These are phyloP conservation scores for Drosophila neutralis DNA, from an alignment of 2,888 invertebrate species.

Conservation along the genomic window DNA sequence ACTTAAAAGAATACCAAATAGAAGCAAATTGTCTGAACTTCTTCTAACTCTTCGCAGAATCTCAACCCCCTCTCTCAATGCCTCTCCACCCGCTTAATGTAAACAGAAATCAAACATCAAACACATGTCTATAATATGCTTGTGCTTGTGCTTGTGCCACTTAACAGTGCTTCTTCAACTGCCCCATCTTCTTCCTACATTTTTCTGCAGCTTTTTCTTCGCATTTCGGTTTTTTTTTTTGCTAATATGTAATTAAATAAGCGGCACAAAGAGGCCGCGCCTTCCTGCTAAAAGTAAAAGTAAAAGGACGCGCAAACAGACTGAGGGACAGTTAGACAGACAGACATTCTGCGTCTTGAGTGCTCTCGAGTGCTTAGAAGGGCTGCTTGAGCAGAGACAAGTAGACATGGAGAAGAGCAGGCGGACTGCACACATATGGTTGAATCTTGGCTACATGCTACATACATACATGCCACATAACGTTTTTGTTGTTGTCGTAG, in stretches of 20 bases:
- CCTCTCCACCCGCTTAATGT: constrained; percentile 29
- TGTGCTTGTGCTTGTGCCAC: constrained; percentile 45
- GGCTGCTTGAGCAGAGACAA: constrained; percentile 62
- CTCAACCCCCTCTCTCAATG: background rate
- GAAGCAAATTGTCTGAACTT: constrained; percentile 28
- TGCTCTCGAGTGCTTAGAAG: constrained; percentile 68
- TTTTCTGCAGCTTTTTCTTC: constrained; percentile 10
- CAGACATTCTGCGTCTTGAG: constrained; percentile 44
- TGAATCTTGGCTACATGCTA: constrained; percentile 38
- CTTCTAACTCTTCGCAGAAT: background rate
- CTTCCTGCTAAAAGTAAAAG: constrained; percentile 51
- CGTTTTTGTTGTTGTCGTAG: constrained; percentile 44
- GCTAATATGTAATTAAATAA: constrained; percentile 79
- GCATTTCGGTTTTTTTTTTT: constrained; percentile 4
- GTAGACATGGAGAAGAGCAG: constrained; percentile 17
- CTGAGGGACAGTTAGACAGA: constrained; percentile 5
- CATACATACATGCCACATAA: constrained; percentile 56
- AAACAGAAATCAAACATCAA: constrained; percentile 61
- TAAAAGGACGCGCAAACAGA: constrained; percentile 21
- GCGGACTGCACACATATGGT: constrained; percentile 44
- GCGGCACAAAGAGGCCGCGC: constrained; percentile 69
- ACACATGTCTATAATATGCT: constrained; percentile 50
- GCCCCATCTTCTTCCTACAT: constrained; percentile 16
- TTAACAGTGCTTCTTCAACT: constrained; percentile 33
- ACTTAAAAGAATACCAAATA: constrained; percentile 19